phyloP scores from a whole-genome alignment of 2,888 invertebrate species.

The Drosophila paramelanica region DNA sequence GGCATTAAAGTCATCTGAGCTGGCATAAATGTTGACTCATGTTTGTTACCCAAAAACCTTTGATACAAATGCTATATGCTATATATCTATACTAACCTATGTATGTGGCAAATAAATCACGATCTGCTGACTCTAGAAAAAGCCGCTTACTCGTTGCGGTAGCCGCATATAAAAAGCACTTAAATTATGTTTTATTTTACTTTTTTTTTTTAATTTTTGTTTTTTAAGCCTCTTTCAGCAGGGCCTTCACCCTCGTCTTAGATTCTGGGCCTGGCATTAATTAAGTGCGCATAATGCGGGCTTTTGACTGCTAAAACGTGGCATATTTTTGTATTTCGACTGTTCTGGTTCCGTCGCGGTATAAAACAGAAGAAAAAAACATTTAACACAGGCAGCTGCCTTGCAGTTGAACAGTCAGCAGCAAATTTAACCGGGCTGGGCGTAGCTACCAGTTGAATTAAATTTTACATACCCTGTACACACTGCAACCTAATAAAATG shows the following conservation, averaged over 20 bases:
- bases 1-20: conserved; percentile 4
- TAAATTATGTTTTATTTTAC: conserved; percentile 71
- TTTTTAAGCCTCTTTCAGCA: conserved; percentile 37
- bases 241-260: conserved; percentile 45
- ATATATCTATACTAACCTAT: conserved; percentile 14
- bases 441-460: conserved; percentile 48
- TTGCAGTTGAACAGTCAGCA: conserved; percentile 1
- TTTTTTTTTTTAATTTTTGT: conserved; percentile 27
- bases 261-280: conserved; percentile 56
- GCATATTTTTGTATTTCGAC: conserved; percentile 50
- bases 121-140: conserved; percentile 32
- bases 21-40: conserved; percentile 50
- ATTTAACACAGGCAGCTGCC: conserved; percentile 21
- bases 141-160: conserved; percentile 59
- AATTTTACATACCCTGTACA: conserved; percentile 12
- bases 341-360: conserved; percentile 40
- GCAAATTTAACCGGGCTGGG: conserved; percentile 53
- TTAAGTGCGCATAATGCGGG: conserved; percentile 81
- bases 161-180: conserved; percentile 67
- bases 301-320: conserved; percentile 78
- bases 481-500: background rate
- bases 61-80: background rate
- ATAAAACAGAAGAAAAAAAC: conserved; percentile 40
- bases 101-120: conserved; percentile 48
- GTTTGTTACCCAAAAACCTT: conserved; percentile 11